Percentiles rank a stretch among this genome's conserved stretches.
Conservation (phyloP, 1,140 invertebrate species). For the Atta cephalotes region DNA sequence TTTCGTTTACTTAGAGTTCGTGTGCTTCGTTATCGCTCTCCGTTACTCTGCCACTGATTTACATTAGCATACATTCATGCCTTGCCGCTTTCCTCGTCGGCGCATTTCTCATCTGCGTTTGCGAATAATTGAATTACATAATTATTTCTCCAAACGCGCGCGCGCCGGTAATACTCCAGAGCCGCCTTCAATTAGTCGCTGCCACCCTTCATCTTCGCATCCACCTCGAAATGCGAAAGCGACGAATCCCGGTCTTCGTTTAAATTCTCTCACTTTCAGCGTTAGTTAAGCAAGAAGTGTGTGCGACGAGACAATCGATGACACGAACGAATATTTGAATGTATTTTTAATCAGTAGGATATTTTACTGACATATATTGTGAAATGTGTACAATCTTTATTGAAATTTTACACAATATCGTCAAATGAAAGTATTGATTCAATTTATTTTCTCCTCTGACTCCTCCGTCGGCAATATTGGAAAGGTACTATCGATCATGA, state of each 20-base stretch:
- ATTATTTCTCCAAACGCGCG: constrained; percentile 70
- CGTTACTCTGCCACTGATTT: constrained; percentile 51
- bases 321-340: background rate
- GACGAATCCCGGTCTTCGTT: background rate
- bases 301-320: background rate
- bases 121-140: constrained; percentile 74
- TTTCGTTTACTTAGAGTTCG: constrained; percentile 44
- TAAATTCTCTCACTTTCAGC: constrained; percentile 17
- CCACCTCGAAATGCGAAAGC: constrained; percentile 25
- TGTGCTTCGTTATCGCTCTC: constrained; percentile 51
- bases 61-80: constrained; percentile 44
- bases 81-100: constrained; percentile 45
- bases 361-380: background rate
- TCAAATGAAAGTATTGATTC: background rate
- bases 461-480: no score
- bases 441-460: background rate
- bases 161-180: constrained; percentile 61
- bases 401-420: background rate
- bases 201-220: constrained; percentile 50
- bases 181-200: constrained; percentile 67
- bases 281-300: background rate
- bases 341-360: background rate
- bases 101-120: constrained; percentile 50
- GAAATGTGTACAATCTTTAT: background rate
- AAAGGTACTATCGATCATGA: no score